A percentile compares a stretch with the other conserved stretches of the same genome.
Conservation (phyloP, 2,888 invertebrate species). For the Lissocephala sabroskyi region DNA sequence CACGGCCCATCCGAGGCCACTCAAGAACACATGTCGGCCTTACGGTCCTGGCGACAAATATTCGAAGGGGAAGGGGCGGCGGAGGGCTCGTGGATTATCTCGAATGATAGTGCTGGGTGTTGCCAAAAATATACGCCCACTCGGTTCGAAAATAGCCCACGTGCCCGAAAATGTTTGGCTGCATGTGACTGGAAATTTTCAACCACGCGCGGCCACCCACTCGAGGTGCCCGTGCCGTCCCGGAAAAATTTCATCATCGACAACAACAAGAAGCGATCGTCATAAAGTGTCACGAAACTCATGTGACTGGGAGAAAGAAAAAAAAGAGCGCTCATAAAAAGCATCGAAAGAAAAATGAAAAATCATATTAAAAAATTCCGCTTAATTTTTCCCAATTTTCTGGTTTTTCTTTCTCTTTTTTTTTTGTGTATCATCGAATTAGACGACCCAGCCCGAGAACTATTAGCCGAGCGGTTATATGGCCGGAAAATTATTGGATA, state of each 20-base stretch:
- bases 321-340: conserved; percentile 8
- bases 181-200: neutral
- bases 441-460: neutral
- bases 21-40: conserved; percentile 40
- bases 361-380: conserved; percentile 23
- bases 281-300: conserved; percentile 47
- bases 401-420: conserved; percentile 17
- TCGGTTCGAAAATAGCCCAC: conserved; percentile 1
- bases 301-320: conserved; percentile 42
- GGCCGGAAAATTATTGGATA: conserved; percentile 4
- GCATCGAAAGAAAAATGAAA: neutral
- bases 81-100: no score
- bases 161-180: neutral
- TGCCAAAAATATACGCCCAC: conserved; percentile 19
- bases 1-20: conserved; percentile 40
- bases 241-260: conserved; percentile 18
- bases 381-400: conserved; percentile 26
- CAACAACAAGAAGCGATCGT: conserved; percentile 23
- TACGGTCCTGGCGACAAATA: no score
- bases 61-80: no score
- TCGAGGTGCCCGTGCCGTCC: neutral
- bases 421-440: neutral
- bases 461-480: neutral
- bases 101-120: no score
- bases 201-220: conserved; percentile 8